A percentile compares a stretch with the other conserved stretches of the same genome.
These are phyloP conservation scores for Panurus biarmicus DNA, from an alignment of 2,113 vertebrate genomes.

Conservation along the genomic window DNA sequence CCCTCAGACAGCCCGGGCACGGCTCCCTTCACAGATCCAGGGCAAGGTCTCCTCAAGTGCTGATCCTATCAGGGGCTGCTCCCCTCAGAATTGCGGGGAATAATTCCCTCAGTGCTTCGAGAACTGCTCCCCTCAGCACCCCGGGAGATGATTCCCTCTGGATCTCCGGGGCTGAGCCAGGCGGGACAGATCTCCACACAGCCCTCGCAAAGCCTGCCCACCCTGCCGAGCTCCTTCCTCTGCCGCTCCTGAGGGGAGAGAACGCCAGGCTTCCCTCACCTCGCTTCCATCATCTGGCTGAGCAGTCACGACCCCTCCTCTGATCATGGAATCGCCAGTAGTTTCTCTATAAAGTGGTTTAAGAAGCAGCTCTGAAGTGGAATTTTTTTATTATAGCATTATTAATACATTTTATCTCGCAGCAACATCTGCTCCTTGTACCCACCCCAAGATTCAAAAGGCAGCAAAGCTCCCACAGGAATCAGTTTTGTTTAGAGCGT, in stretches of 20 bases:
- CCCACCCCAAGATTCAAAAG: constrained; percentile 6
- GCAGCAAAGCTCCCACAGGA: constrained; percentile 49
- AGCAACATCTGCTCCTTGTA: neutral
- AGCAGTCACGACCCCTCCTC: neutral
- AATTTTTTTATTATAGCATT: neutral
- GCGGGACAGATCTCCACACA: neutral
- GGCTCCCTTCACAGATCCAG: neutral
- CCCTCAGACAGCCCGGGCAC: neutral
- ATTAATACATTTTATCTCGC: constrained; percentile 3
- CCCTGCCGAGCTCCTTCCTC: neutral
- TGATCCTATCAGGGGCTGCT: neutral
- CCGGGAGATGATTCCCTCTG: neutral
- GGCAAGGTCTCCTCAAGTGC: too few species aligned
- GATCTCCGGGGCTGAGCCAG: too few species aligned
- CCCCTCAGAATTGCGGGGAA: too few species aligned
- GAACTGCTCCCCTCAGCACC: neutral
- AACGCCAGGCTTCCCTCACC: neutral
- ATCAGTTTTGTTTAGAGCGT: neutral
- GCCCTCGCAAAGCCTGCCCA: too few species aligned
- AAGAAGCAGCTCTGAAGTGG: neutral
- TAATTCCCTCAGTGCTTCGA: too few species aligned
- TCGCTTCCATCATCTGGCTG: accelerated
- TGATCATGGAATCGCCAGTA: accelerated
- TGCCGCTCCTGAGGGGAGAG: too few species aligned
- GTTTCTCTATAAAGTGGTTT: neutral